Evolutionary conservation across 2,888 invertebrate species (phyloP).

Genomic region (Pasiphila rectangulata): DNA sequence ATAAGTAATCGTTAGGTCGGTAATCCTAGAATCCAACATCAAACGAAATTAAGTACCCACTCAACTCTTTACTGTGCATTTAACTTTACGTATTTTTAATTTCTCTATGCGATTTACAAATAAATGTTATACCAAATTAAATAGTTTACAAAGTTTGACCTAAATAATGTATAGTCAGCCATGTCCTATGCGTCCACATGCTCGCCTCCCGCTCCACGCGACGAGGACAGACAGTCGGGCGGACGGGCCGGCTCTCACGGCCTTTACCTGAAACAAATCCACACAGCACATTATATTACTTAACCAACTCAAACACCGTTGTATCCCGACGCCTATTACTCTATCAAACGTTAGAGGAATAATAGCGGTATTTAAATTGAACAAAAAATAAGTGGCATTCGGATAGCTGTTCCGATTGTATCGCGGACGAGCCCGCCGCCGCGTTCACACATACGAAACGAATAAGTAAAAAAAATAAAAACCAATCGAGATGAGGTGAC

Average conservation of each 20-base stretch:
- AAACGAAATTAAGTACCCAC: conserved; percentile 59
- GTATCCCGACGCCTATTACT: background rate
- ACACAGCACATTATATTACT: conserved; percentile 12
- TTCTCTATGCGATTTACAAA: conserved; percentile 62
- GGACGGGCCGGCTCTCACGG: conserved; percentile 64
- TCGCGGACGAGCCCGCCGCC: conserved; percentile 58
- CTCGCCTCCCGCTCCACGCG: conserved; percentile 44
- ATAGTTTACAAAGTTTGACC: conserved; percentile 49
- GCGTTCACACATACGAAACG: conserved; percentile 75
- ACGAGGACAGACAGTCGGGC: conserved; percentile 37
- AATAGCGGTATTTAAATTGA: conserved; percentile 76
- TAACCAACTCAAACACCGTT: background rate
- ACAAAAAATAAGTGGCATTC: conserved; percentile 66
- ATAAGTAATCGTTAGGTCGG: conserved; percentile 48
- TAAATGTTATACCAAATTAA: conserved; percentile 56
- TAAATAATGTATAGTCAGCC: conserved; percentile 46
- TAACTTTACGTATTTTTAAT: conserved; percentile 54
- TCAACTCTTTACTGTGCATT: conserved; percentile 63
- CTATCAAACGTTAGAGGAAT: conserved; percentile 33
- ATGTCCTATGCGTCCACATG: conserved; percentile 44
- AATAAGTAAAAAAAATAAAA: conserved; percentile 69
- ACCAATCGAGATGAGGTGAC: conserved; percentile 80
- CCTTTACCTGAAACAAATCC: conserved; percentile 75
- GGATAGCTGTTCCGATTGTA: conserved; percentile 72
- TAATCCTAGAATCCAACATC: conserved; percentile 55